Conservation (phyloP, 2,113 vertebrate species). For the Microcebus murinus region DNA sequence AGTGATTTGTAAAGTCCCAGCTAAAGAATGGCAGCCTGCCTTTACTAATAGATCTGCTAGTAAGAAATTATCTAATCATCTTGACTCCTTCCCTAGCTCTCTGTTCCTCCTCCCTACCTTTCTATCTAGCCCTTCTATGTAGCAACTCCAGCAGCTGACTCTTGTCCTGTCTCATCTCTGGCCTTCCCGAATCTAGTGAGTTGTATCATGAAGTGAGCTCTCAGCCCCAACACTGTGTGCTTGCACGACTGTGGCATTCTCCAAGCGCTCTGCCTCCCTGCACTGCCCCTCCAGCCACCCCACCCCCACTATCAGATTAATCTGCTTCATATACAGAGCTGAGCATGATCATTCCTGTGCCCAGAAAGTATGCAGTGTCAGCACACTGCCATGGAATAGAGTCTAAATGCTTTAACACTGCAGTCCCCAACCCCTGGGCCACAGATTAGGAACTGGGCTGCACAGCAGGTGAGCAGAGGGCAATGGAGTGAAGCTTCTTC, state of each 20-base stretch:
- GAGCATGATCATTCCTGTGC: background rate
- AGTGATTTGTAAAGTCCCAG: background rate
- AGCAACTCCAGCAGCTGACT: background rate
- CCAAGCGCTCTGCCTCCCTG: background rate
- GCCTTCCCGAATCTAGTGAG: background rate
- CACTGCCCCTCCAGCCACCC: background rate
- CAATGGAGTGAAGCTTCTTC: too few relatives aligned
- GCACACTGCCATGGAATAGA: background rate
- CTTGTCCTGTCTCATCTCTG: background rate
- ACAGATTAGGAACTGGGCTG: too few relatives aligned
- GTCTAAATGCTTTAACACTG: background rate
- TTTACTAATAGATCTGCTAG: background rate
- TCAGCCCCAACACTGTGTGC: background rate
- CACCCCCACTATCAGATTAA: background rate
- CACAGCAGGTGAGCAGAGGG: too few relatives aligned
- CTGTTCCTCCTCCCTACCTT: background rate
- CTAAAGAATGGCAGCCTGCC: background rate
- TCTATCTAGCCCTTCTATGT: background rate
- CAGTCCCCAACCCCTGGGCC: too few relatives aligned
- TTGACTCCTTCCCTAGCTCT: background rate
- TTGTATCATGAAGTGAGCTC: fast-evolving
- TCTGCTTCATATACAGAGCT: background rate
- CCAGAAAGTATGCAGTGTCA: background rate
- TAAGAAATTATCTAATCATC: background rate
- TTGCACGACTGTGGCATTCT: background rate